Base-by-base conservation (phyloP, 2,797 vertebrate species). In the Tiaroga cobitis region DNA sequence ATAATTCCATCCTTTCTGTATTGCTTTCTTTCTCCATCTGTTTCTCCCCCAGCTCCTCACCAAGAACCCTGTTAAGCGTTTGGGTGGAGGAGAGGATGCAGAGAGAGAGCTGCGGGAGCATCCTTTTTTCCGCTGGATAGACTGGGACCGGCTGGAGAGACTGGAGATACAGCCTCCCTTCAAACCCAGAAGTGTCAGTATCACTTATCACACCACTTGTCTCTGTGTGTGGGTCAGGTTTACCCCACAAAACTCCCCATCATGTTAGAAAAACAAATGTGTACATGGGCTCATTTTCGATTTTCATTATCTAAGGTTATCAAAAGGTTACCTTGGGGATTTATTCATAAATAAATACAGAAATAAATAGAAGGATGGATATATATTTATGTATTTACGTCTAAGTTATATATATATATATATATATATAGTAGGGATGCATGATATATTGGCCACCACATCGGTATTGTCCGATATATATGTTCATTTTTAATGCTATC, bases 61-160 rank as follows among this genome's bases (percentile, higher is more conserved):
- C 5, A 97, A 97, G 90, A 95, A 97, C 87, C 96, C 97, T 0
- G 92, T 89, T 29, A 97, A 97, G 90, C 96, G 97, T 67, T 93
- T 98, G 82, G 97, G 97, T 29, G 95, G 94, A 1, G 96, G 93
- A 79, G 93, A 93, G 1, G 96, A 97, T 0, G 96, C 96, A 0
- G 96, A 98, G 73, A 92, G 94, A 85, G 96, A 97, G 82, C 96
- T 98, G 87, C 93, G 95, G 11, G 96, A 96, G 32, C 97, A 98
- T 67, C 95, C 94, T 3, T 98, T 98, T 90, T 98, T 97, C 93
- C 96, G 95, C 72, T 96, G 97, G 96, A 95, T 97, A 46, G 97
- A 97, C 92, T 98, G 97, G 97, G 97, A 97, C 54, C 93, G 96
- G 69, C 93, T 97, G 90, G 96, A 97, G 89, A 94, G 94, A 59